Base-by-base conservation (phyloP, 2,797 vertebrate species). In the Coranthus polyacanthus region DNA sequence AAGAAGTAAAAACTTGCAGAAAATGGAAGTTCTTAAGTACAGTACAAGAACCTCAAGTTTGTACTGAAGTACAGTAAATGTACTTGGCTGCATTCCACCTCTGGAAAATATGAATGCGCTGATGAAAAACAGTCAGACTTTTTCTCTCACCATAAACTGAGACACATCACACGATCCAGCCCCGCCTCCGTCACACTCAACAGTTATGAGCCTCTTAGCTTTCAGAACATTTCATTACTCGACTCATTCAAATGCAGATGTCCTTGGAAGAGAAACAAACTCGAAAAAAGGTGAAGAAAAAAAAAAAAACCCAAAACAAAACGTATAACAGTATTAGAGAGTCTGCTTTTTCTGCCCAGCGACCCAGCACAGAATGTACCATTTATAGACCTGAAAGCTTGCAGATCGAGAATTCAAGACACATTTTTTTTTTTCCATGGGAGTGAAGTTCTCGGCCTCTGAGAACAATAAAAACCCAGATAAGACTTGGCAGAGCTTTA, bases 351-450 rank as follows among this genome's bases (percentile, higher is more conserved):
- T 78, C 39, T 82, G 18, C 80, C 70, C 45, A 55, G 66, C 29
- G 53, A 64, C 65, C 26, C 36, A 49, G 65, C 26, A 80, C 57
- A 82, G 56, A 82, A 60, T 37, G 56, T 34, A 78, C 81, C 77
- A 68, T 82, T 85, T 86, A 72, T 83, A 85, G 62, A 41, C 60
- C 29, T 79, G 47, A 66, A 61, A 64, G 57, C 51, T 9, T 11
- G 11, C 0, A 1, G 61, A 69, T 64, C 24, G 75, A 65, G 67
- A 84, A 76, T 66, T 72, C 34, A 37, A 65, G 29, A 26, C 12
- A 24, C 58, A 38, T 12, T 44, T 71, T 67, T 49, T 59, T 34
- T 12, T 22, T 21, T 15, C 24, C n/a, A 45, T 16, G 2, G 43
- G 58, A 77, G 57, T 52, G 5, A 75, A 26, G 54, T 70, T 68